phyloP scores from a whole-genome alignment of 2,888 invertebrate genomes.

The Leistus spinibarbis region DNA sequence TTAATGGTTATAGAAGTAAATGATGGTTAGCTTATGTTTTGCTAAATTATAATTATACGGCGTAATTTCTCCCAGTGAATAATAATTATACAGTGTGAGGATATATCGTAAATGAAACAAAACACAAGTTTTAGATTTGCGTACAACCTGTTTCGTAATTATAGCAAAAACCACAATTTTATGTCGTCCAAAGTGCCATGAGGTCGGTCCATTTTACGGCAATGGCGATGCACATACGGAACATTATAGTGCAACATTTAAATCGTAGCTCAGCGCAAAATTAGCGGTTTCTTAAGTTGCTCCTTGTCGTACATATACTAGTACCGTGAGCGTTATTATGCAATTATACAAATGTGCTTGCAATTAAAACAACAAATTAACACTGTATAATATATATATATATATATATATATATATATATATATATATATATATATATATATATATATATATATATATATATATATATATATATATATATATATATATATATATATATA shows the following conservation, averaged over 20 bases:
- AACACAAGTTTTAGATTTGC: background rate
- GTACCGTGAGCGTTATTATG: conserved; percentile 34
- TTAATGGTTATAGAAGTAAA: too few species aligned
- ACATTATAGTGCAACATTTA: conserved; percentile 19
- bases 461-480: too few species aligned
- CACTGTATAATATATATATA: background rate
- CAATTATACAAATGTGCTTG: conserved; percentile 38
- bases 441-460: too few species aligned
- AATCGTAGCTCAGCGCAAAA: conserved; percentile 38
- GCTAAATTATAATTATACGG: too few species aligned
- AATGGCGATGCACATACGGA: conserved; percentile 12
- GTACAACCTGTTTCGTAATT: conserved; percentile 11
- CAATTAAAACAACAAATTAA: conserved; percentile 38
- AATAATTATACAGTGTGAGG: too few species aligned
- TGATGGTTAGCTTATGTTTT: too few species aligned
- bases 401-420: too few species aligned
- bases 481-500: too few species aligned
- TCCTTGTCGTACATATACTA: conserved; percentile 19
- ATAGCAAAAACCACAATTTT: conserved; percentile 32
- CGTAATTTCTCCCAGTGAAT: too few species aligned
- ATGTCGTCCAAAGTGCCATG: conserved; percentile 5
- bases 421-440: too few species aligned
- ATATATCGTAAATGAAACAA: background rate
- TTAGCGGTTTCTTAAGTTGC: conserved; percentile 39
- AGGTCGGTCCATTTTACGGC: background rate